These are phyloP conservation scores for Galeruca laticollis DNA, from an alignment of 2,888 invertebrate species.

Conservation along the genomic window DNA sequence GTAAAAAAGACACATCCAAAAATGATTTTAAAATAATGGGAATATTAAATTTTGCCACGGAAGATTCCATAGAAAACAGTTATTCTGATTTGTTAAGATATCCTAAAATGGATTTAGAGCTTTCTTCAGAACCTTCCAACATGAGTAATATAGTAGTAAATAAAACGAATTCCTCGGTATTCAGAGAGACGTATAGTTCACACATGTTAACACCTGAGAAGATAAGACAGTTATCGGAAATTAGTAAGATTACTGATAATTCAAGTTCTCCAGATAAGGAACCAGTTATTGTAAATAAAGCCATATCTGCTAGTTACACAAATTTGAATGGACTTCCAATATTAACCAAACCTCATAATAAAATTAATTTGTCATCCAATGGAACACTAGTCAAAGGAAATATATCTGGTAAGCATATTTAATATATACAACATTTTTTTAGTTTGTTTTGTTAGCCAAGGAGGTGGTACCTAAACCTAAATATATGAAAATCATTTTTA, in stretches of 20 bases:
- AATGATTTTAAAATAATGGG: slow-evolving; percentile 59
- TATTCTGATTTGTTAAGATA: slow-evolving; percentile 51
- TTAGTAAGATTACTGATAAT: slow-evolving; percentile 71
- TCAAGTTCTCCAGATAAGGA: slow-evolving; percentile 66
- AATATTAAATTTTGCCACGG: slow-evolving; percentile 60
- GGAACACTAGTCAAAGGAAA: slow-evolving; percentile 64
- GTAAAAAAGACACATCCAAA: slow-evolving; percentile 6
- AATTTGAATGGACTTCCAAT: slow-evolving; percentile 77
- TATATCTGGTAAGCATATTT: slow-evolving; percentile 33
- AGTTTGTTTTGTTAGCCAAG: too few relatives aligned
- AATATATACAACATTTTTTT: too few relatives aligned
- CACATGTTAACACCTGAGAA: slow-evolving; percentile 58
- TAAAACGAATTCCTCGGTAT: slow-evolving; percentile 52
- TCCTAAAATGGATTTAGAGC: slow-evolving; percentile 54
- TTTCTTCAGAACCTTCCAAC: slow-evolving; percentile 18
- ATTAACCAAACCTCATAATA: slow-evolving; percentile 75
- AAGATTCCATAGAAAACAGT: slow-evolving; percentile 43
- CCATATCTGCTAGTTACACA: slow-evolving; percentile 72
- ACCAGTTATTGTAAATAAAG: slow-evolving; percentile 72
- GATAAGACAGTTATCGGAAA: slow-evolving; percentile 70
- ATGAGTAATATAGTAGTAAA: slow-evolving; percentile 46
- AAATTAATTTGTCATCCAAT: slow-evolving; percentile 59
- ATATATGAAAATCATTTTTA: too few relatives aligned
- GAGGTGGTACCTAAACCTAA: too few relatives aligned
- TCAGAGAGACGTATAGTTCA: slow-evolving; percentile 39